Base-by-base conservation (phyloP, 92 coral and sea anemone species). In the Zoanthus solanderi region DNA sequence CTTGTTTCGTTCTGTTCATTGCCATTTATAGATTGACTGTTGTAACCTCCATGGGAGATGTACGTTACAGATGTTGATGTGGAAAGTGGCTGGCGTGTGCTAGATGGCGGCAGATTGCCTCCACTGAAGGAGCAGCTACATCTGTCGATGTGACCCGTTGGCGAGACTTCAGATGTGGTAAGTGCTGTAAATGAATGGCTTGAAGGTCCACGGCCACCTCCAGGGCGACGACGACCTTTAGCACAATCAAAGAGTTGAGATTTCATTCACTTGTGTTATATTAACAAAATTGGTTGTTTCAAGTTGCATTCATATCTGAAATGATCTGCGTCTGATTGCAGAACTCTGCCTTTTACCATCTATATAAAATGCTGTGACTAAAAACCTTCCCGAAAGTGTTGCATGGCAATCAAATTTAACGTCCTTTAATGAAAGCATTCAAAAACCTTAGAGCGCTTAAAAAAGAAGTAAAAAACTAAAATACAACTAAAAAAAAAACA, bases 201-300 rank as follows among this genome's bases (percentile, higher is more conserved):
- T 13, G 94, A 84, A 53, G 94, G 84, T 30, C 97, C 97, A 67
- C 95, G 92, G 58, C 78, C 76, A 87, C 90, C 90, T 14, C 80
- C 91, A 54, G 68, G 88, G 65, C 94, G 94, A 78, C 96, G 96
- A 18, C 94, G 96, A 11, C 88, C 95, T 93, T 63, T 17, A 63
- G 83, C 42, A 78, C 69, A n/a, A 63, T n/a, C 29, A 5, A 37
- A 37, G 42, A 37, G 2, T 37, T 37, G 42, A 37, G 42, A 37
- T 37, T 56, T 12, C n/a, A 58, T 12, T 58, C 5, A 58, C 1
- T 58, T 16, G n/a, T 58, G 0, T 13, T 6, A 1, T 14, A 13
- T 14, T 58, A 58, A 12, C 4, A 14, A 14, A 12, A 12, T 58
- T 37, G 1, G 42, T 37, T 37, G 42, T 37, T 37, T 2, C 4